Base-by-base conservation (phyloP, 2,113 vertebrate species). In the Petroica traversi region DNA sequence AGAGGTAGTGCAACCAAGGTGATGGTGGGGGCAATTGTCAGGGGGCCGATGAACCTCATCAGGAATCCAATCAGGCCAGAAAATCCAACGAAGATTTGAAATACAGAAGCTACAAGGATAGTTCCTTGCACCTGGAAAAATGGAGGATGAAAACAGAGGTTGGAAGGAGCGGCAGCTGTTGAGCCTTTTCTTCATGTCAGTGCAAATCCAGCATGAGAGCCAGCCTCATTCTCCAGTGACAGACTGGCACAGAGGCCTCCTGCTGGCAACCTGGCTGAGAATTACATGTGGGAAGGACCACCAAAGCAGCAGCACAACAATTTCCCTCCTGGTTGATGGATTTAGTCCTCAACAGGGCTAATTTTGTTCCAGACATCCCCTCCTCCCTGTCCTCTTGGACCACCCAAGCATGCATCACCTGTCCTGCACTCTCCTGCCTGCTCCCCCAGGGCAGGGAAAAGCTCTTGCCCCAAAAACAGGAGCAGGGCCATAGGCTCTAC, bases 21-120 rank as follows among this genome's bases (percentile, higher is more conserved):
- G 96, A 99, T 99, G 79, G 99, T 99, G 15, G 99, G 99, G n/a
- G 99, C 99, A 11, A 99, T 99, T 59, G 99, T 99, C 92, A 99
- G 97, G 41, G 99, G 99, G 12, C 99, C 99, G 1, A 99, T 99
- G 96, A 99, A 99, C 64, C 97, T 98, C 99, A 99, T 98, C 95
- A 99, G 98, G 82, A 99, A 98, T 61, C 99, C 99, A 2, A 99
- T 98, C 84, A 99, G 98, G 75, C 99, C 99, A 2, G 99, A 99
- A 98, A 99, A 99, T 38, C 99, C 99, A 72, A 99, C 93, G 4
- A 99, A 64, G 46, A 99, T 98, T 92, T 99, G 99, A 96, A 99
- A 99, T 68, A 99, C 98, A 59, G 99, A 99, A 55, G 99, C 99
- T 57, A 99, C 98, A 96, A 99, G 99, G 80, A 99, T 97, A 55